Conservation (phyloP, 1,140 invertebrate genomes). For the Wiebesia pumilae region DNA sequence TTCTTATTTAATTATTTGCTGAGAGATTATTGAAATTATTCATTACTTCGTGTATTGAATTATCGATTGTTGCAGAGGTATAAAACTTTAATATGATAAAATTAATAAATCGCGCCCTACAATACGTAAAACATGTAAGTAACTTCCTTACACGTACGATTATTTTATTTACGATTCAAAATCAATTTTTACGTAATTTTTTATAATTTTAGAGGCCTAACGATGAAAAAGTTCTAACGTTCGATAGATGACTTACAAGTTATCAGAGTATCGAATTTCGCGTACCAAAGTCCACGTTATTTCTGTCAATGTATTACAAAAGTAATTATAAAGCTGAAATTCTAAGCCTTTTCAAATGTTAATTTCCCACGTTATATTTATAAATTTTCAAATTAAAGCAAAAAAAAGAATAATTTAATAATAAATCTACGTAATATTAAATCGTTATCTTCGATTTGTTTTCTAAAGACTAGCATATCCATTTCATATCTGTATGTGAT, state of each 20-base stretch:
- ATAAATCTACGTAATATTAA: too few species aligned
- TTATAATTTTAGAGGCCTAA: too few species aligned
- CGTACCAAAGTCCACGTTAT: too few species aligned
- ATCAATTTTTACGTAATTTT: background rate
- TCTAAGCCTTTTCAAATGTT: too few species aligned
- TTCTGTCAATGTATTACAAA: too few species aligned
- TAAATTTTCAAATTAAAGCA: too few species aligned
- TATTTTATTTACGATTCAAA: background rate
- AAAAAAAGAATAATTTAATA: too few species aligned
- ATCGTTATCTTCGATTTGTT: too few species aligned
- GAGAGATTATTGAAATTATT: background rate
- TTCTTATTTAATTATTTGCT: background rate
- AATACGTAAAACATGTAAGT: background rate
- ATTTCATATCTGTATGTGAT: too few species aligned
- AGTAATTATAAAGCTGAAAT: too few species aligned
- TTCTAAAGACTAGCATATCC: too few species aligned
- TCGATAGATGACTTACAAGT: background rate
- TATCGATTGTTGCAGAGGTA: background rate
- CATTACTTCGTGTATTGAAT: background rate
- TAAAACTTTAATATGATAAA: background rate
- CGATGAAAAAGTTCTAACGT: background rate
- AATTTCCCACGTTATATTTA: too few species aligned
- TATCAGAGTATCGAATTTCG: background rate
- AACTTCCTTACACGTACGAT: background rate
- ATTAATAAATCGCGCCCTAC: background rate